A percentile compares a stretch with the other conserved stretches of the same genome.
Conservation (phyloP, 2,797 vertebrate species). For the Phoeniculus purpureus region DNA sequence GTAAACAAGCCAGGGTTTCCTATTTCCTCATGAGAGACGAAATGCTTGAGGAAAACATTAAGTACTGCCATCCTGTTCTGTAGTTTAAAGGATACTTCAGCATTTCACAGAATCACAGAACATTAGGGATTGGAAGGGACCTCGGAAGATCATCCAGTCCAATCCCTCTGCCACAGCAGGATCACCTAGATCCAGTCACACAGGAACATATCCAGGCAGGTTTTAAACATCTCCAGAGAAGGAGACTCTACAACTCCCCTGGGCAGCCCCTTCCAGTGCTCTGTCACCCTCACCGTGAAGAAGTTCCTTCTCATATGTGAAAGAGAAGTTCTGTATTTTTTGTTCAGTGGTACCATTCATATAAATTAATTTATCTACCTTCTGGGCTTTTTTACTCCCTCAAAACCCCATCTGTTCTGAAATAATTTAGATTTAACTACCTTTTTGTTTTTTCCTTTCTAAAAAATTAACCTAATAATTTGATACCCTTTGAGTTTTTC, state of each 20-base stretch:
- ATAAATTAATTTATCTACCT: slow-evolving; percentile 33
- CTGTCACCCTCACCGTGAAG: no score
- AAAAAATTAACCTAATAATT: not conserved
- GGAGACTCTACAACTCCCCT: no score
- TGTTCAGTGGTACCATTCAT: slow-evolving; percentile 32
- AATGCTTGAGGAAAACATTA: slow-evolving; percentile 32
- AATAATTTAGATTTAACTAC: not conserved
- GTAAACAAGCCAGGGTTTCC: slow-evolving; percentile 74
- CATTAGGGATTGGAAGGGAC: no score
- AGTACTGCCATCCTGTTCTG: not conserved
- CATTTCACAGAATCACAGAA: not conserved
- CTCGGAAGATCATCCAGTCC: no score
- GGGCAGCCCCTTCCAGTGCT: no score
- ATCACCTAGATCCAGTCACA: no score
- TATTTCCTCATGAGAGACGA: slow-evolving; percentile 46
- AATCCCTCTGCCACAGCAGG: no score
- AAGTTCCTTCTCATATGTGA: not conserved
- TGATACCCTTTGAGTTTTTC: not conserved
- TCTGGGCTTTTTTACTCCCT: slow-evolving; percentile 31
- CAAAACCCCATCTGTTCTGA: not conserved
- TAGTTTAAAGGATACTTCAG: slow-evolving; percentile 40
- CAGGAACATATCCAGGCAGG: no score
- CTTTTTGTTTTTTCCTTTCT: not conserved
- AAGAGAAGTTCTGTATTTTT: slow-evolving; percentile 45
- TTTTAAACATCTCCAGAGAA: no score